A percentile compares a stretch with the other conserved stretches of the same genome.
Evolutionary conservation across 2,113 vertebrate genomes (phyloP).

Genomic region (Tursiops truncatus): DNA sequence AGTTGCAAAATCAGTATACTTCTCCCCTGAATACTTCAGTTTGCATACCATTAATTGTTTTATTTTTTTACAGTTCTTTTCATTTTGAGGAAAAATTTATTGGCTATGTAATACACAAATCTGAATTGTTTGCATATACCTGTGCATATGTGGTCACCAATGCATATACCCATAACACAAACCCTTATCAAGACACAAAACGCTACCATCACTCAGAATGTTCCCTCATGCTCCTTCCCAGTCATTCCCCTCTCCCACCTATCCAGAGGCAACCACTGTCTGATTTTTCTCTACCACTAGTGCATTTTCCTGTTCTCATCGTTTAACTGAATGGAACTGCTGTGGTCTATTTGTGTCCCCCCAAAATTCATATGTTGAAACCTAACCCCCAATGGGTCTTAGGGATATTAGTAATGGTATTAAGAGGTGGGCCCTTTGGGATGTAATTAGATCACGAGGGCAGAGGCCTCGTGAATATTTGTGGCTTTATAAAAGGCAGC

Average conservation of each 20-base stretch:
- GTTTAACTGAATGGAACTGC: neutral
- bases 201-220: neutral
- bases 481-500: neutral
- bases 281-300: neutral
- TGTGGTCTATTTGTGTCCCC: neutral
- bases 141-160: neutral
- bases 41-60: neutral
- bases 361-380: neutral
- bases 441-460: neutral
- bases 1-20: neutral
- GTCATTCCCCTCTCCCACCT: neutral
- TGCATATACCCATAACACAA: neutral
- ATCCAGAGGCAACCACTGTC: neutral
- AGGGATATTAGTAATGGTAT: neutral
- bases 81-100: slow-evolving; percentile 17
- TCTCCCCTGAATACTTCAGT: neutral
- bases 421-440: neutral
- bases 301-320: neutral
- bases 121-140: neutral
- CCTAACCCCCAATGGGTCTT: neutral
- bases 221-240: neutral
- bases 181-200: neutral
- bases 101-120: neutral
- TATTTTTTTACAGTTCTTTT: slow-evolving; percentile 23
- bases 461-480: neutral